Percentiles rank a stretch among this genome's conserved stretches.
These are phyloP conservation scores for Drosophila quasianomalipes DNA, from an alignment of 2,888 invertebrate species.

Conservation along the genomic window DNA sequence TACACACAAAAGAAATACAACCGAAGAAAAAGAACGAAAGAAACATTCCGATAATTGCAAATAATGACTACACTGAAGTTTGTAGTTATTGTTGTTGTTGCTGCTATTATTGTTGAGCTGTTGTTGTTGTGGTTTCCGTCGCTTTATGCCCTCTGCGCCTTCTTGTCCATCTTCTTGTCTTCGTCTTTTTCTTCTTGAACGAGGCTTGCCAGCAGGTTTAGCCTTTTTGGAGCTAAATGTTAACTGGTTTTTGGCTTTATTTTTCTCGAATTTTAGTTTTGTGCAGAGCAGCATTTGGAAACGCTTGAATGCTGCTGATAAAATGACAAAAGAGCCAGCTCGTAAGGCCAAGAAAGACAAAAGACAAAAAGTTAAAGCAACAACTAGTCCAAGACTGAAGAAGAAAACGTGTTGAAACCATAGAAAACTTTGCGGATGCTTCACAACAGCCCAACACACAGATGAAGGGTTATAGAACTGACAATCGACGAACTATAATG, in stretches of 20 bases:
- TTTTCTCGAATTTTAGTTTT: constrained; percentile 21
- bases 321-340: constrained; percentile 52
- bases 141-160: constrained; percentile 30
- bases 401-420: constrained; percentile 36
- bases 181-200: constrained; percentile 36
- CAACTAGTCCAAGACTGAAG: constrained; percentile 30
- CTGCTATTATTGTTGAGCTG: constrained; percentile 21
- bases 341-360: constrained; percentile 10
- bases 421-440: constrained; percentile 35
- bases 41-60: constrained; percentile 79
- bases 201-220: constrained; percentile 45
- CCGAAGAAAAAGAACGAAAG: constrained; percentile 64
- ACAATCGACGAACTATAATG: neutral
- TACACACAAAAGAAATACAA: constrained; percentile 51
- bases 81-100: constrained; percentile 38
- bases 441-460: constrained; percentile 1
- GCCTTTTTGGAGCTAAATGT: constrained; percentile 78
- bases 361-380: constrained; percentile 22
- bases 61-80: constrained; percentile 72
- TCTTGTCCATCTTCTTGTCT: constrained; percentile 15
- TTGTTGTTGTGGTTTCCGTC: constrained; percentile 47
- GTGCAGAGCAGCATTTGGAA: constrained; percentile 41
- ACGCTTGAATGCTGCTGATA: constrained; percentile 52
- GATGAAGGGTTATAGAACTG: constrained; percentile 1
- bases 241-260: constrained; percentile 72